Evolutionary conservation across 1,140 invertebrate genomes (phyloP).

Genomic region (Pararge aegeria): DNA sequence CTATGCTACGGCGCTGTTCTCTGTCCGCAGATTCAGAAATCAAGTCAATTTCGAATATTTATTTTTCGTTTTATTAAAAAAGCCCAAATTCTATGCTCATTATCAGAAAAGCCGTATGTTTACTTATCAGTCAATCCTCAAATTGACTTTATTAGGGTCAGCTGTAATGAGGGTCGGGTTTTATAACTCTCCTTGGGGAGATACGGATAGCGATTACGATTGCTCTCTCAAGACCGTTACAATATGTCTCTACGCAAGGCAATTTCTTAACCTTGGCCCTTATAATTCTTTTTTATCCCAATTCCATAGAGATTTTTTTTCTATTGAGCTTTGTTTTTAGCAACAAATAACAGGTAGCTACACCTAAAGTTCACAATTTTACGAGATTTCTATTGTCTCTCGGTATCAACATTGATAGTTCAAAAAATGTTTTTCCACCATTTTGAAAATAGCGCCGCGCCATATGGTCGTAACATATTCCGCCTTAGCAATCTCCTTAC

Average conservation of each 20-base stretch:
- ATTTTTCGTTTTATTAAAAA: not conserved
- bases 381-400: no score
- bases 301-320: not conserved
- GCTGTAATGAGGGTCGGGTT: constrained; percentile 6
- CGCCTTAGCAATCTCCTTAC: no score
- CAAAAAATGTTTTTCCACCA: no score
- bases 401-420: no score
- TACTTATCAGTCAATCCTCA: constrained; percentile 3
- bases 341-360: no score
- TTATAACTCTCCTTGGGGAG: constrained; percentile 4
- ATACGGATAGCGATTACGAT: constrained; percentile 1
- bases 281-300: not conserved
- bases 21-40: no score
- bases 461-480: no score
- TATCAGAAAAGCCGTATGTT: constrained; percentile 1
- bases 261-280: not conserved
- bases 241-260: not conserved
- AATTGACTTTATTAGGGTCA: constrained; percentile 5
- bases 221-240: not conserved
- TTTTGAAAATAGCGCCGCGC: no score
- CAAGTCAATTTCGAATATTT: not conserved
- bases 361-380: no score
- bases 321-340: not conserved
- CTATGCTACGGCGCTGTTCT: no score
- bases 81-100: not conserved